These are phyloP conservation scores for Meriones unguiculatus DNA, from an alignment of 2,113 vertebrate genomes.

Conservation along the genomic window DNA sequence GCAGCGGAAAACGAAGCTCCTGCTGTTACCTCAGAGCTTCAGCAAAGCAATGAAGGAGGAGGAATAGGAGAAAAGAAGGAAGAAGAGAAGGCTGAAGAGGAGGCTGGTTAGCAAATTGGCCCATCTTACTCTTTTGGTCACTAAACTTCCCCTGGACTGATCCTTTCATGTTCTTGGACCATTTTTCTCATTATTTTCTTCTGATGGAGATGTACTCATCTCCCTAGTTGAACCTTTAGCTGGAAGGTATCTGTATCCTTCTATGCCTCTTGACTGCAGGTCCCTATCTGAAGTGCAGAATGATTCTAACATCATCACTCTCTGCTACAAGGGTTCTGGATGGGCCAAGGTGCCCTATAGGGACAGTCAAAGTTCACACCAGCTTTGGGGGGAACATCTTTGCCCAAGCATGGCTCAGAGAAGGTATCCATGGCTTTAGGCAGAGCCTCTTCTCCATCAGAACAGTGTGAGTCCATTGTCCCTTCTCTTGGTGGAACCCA, in stretches of 20 bases:
- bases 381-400: not conserved
- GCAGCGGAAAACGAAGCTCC: not conserved
- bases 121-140: not conserved
- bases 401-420: not conserved
- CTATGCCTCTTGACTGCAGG: not conserved
- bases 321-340: not conserved
- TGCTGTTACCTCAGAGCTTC: not conserved
- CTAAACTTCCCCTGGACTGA: not conserved
- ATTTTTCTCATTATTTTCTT: not conserved
- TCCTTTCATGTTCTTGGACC: not conserved
- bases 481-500: not conserved
- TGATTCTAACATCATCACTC: not conserved
- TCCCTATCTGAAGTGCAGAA: not conserved
- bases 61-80: not conserved
- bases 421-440: not conserved
- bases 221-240: not conserved
- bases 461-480: not conserved
- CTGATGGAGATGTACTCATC: not conserved
- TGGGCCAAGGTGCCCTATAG: not conserved
- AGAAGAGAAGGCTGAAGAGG: no score
- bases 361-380: not conserved
- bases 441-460: not conserved
- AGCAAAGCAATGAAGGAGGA: not conserved
- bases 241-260: not conserved
- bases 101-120: constrained; percentile 16